Percentiles rank a stretch among this genome's conserved stretches.
These are phyloP conservation scores for Goniozus legneri DNA, from an alignment of 1,140 invertebrate genomes.

Conservation along the genomic window DNA sequence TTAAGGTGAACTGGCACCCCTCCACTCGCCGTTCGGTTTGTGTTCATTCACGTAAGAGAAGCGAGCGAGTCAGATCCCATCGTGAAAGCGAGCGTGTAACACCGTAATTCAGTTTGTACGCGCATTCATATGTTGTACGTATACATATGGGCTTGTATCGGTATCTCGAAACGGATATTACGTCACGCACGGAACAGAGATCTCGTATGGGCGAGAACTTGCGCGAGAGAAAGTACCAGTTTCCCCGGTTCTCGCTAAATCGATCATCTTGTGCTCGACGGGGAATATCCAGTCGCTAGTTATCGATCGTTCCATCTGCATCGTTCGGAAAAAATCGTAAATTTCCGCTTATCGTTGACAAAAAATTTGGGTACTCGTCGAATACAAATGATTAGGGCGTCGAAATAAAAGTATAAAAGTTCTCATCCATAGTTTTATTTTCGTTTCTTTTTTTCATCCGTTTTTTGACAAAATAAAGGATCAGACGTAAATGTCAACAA, in stretches of 20 bases:
- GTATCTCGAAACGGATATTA: conserved; percentile 25
- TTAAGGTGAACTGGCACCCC: not conserved
- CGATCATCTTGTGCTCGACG: too few relatives aligned
- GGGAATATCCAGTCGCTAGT: too few relatives aligned
- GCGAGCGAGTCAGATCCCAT: conserved; percentile 22
- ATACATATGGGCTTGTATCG: conserved; percentile 19
- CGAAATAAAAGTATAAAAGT: too few relatives aligned
- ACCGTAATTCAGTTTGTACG: too few relatives aligned
- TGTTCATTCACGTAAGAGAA: conserved; percentile 9
- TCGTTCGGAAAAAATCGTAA: too few relatives aligned
- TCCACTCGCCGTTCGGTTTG: conserved; percentile 3
- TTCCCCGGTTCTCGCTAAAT: conserved; percentile 21
- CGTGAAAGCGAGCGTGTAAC: conserved; percentile 29
- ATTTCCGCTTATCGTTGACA: too few relatives aligned
- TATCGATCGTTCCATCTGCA: too few relatives aligned
- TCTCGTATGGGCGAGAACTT: conserved; percentile 9
- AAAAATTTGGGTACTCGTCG: too few relatives aligned
- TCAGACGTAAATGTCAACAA: conserved; percentile 35
- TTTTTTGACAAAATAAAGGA: conserved; percentile 38
- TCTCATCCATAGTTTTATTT: too few relatives aligned
- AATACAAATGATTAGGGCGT: too few relatives aligned
- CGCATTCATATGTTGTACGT: too few relatives aligned
- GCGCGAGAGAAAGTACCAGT: conserved; percentile 29
- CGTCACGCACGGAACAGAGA: conserved; percentile 18
- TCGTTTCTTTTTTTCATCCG: conserved; percentile 43